Conservation (phyloP, 2,113 vertebrate genomes). For the Chrysemys picta region DNA sequence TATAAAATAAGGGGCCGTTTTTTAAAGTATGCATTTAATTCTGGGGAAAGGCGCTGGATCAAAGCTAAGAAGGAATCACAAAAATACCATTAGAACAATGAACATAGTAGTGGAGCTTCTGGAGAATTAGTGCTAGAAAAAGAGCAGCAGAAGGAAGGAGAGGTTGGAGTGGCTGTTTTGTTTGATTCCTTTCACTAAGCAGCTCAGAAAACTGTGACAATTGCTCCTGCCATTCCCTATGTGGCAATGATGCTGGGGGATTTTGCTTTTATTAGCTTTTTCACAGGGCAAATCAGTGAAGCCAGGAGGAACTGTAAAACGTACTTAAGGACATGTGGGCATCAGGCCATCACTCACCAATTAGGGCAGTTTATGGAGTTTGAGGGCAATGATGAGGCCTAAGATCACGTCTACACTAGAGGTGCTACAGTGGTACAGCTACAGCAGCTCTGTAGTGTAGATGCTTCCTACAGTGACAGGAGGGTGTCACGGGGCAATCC, state of each 20-base stretch:
- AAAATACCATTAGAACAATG: background rate
- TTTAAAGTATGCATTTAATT: background rate
- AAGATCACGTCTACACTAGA: background rate
- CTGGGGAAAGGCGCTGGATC: background rate
- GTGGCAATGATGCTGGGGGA: background rate
- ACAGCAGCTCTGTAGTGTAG: background rate
- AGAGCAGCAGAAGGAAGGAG: background rate
- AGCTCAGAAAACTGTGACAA: background rate
- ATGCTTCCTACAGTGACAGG: background rate
- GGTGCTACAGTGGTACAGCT: background rate
- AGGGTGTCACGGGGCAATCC: background rate
- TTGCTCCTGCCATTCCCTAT: background rate
- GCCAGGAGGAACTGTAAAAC: background rate
- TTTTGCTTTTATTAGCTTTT: constrained; percentile 4
- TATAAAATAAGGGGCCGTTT: background rate
- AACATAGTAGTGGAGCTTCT: background rate
- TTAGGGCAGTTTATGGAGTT: background rate
- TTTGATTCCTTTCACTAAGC: background rate
- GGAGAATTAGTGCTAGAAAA: constrained; percentile 9
- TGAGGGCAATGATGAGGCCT: constrained; percentile 19
- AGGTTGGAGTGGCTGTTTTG: background rate
- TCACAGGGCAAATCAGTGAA: constrained; percentile 25
- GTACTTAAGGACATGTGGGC: background rate
- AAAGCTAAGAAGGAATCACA: background rate
- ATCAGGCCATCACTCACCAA: background rate